These are phyloP conservation scores for Oncorhynchus keta DNA, from an alignment of 2,113 vertebrate species.

Conservation along the genomic window DNA sequence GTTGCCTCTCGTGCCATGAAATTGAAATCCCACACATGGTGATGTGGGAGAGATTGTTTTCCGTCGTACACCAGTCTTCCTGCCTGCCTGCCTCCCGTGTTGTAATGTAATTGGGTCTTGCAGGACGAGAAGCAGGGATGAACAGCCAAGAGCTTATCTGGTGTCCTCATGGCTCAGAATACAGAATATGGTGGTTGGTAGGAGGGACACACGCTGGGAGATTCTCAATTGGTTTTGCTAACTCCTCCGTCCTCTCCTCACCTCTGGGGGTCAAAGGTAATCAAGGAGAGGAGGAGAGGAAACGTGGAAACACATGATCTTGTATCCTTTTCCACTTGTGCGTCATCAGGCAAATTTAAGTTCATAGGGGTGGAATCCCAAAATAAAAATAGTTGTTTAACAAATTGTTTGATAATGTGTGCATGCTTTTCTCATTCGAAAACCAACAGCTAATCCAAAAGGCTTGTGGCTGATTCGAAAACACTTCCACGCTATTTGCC, in stretches of 20 bases:
- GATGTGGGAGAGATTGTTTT: slow-evolving; percentile 1
- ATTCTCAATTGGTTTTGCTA: too few relatives aligned
- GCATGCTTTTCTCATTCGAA: background rate
- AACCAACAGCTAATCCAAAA: too few relatives aligned
- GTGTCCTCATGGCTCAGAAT: background rate
- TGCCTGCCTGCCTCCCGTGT: background rate
- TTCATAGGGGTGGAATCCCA: too few relatives aligned
- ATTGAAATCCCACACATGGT: slow-evolving; percentile 44
- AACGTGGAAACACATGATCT: too few relatives aligned
- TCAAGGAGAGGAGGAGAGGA: background rate
- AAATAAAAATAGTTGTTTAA: too few relatives aligned
- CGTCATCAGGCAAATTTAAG: too few relatives aligned
- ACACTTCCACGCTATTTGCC: too few relatives aligned
- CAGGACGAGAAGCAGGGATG: background rate
- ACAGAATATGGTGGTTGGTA: background rate
- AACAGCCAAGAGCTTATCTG: background rate
- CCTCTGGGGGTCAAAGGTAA: too few relatives aligned
- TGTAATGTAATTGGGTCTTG: slow-evolving; percentile 3
- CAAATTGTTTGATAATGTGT: background rate
- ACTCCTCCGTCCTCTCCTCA: too few relatives aligned
- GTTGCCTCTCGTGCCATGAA: slow-evolving; percentile 54
- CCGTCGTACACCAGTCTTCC: background rate
- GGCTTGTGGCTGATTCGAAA: too few relatives aligned
- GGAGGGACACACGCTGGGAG: too few relatives aligned
- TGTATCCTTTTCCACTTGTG: too few relatives aligned